Evolutionary conservation across 2,113 vertebrate genomes (phyloP), one percentile per base, ranked within the genome.

Genomic region (Anguilla rostrata): DNA sequence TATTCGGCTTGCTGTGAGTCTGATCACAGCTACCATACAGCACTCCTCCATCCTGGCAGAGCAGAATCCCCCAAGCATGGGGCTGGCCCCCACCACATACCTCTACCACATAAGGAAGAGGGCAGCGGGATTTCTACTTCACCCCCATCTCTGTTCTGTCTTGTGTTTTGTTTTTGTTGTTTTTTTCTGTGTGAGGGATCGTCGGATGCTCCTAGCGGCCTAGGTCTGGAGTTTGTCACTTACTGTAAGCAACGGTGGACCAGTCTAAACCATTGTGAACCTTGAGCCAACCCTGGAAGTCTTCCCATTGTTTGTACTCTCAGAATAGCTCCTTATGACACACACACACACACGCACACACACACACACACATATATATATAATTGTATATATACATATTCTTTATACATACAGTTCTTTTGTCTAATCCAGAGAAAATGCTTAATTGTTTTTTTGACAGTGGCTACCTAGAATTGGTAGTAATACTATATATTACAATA

Each of bases 51-150:
- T 40, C 6, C 78, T 29, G 39, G 39, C 39, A 80, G 39, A 46
- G 80, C 18, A 16, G 43, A 14, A n/a, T n/a, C n/a, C n/a, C n/a
- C 41, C 40, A 49, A 2, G 81, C 60, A 14, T 29, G 34, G 60
- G 34, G 81, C 39, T 53, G 39, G 56, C 60, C 39, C 63, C 40
- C 40, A 29, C 9, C n/a, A 46, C 86, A 87, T 87, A 87, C 46
- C 43, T 78, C 63, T n/a, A 57, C 86, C 82, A 87, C 82, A 83
- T 78, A 87, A 87, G 82, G 71, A 87, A 78, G 46, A 75, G 81
- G 60, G 26, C 18, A n/a, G 4, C 39, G 40, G 40, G 57, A 75
- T 29, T 81, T 80, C 9, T 26, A 82, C 22, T 12, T 11, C 40
- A 29, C 22, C 15, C 22, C 39, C 63, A 49, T 20, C 53, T 56